These are phyloP conservation scores for Chlorodrepanis virens DNA, from an alignment of 2,113 vertebrate genomes.

Conservation along the genomic window DNA sequence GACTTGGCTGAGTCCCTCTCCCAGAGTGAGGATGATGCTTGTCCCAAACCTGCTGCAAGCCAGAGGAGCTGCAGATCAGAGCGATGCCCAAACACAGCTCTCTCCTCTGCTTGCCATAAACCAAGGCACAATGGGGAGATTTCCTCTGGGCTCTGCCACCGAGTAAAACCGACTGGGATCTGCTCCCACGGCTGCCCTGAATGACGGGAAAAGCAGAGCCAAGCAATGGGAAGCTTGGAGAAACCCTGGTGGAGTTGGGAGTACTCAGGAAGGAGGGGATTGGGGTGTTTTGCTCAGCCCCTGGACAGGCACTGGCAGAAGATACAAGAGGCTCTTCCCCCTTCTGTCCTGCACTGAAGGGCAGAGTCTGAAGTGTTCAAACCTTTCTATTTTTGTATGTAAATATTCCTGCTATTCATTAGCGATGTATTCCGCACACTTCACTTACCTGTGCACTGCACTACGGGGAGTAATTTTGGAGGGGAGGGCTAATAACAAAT, in stretches of 20 bases:
- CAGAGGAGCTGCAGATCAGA: neutral
- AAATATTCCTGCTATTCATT: slow-evolving; percentile 46
- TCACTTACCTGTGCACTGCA: slow-evolving; percentile 38
- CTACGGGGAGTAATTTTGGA: neutral
- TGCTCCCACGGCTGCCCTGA: neutral
- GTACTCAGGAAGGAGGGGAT: neutral
- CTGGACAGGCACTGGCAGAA: neutral
- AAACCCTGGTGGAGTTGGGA: neutral
- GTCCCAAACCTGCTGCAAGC: neutral
- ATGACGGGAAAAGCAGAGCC: neutral
- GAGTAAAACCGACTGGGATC: fast-evolving
- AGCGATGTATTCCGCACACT: slow-evolving; percentile 2
- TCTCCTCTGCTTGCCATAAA: neutral
- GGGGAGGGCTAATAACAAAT: neutral
- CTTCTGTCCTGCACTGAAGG: neutral
- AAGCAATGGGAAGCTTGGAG: neutral
- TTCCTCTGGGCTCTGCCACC: neutral
- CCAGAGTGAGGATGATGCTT: neutral
- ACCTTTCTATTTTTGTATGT: slow-evolving; percentile 48
- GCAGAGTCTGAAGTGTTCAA: slow-evolving; percentile 34
- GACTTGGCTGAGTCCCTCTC: neutral
- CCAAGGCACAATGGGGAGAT: fast-evolving
- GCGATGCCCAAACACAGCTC: fast-evolving
- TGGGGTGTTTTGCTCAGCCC: neutral
- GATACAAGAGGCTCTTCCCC: neutral